These are phyloP conservation scores for Madoqua kirkii DNA, from an alignment of 2,113 vertebrate species.

Conservation along the genomic window DNA sequence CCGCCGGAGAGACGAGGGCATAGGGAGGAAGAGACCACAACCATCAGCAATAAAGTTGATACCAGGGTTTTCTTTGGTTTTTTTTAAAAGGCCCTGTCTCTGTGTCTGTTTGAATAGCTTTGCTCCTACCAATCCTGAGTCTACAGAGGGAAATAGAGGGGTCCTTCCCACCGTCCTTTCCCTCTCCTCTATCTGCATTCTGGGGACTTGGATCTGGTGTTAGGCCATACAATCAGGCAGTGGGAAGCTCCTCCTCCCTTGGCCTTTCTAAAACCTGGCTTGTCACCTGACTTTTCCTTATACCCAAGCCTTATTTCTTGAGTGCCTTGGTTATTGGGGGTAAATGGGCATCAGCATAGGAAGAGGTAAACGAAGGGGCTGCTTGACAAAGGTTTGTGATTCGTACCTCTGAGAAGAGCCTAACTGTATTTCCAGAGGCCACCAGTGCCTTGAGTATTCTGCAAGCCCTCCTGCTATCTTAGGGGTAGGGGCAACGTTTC, in stretches of 20 bases:
- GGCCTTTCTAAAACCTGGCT: neutral
- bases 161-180: neutral
- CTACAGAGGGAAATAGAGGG: neutral
- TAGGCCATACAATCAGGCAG: neutral
- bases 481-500: neutral
- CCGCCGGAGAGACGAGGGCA: neutral
- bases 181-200: neutral
- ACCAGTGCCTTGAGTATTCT: neutral
- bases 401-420: neutral
- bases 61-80: slow-evolving; percentile 59
- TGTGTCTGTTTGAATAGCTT: neutral
- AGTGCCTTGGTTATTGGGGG: neutral
- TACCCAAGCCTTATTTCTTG: neutral
- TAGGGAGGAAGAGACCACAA: slow-evolving; percentile 10
- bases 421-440: neutral
- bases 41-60: slow-evolving; percentile 71
- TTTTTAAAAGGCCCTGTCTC: slow-evolving; percentile 19
- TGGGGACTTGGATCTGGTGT: neutral
- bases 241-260: neutral
- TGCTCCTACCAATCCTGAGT: neutral
- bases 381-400: neutral
- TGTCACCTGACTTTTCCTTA: neutral
- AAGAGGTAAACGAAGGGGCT: neutral
- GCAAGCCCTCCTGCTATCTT: neutral
- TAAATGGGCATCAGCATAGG: neutral